Evolutionary conservation across 2,888 invertebrate genomes (phyloP), one percentile per base, ranked within the genome.

Genomic region (Epirrhoe alternata): DNA sequence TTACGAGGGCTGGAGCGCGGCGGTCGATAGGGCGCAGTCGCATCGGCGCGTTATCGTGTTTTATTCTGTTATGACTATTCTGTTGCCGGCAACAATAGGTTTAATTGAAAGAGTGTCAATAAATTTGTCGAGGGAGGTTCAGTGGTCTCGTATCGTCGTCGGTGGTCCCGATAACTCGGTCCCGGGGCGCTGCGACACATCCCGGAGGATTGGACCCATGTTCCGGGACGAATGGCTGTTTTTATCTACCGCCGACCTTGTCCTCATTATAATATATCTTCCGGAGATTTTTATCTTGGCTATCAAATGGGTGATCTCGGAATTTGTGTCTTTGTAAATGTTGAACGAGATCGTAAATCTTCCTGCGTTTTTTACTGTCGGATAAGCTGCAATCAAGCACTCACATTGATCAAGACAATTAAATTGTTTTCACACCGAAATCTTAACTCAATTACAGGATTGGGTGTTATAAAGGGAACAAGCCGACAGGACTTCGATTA

Each of bases 81-180:
- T 86, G 86, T 87, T 84, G 82, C 80, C 76, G 78, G 82, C 83
- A 89, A 93, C 92, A 93, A 93, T 92, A 83, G 90, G 80, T 91
- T 93, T 93, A 93, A 93, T 93, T 93, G 93, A 92, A 93, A 91
- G 88, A 88, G 92, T 93, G 92, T 92, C 93, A 89, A 93, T 93
- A 93, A 93, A 93, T 93, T 93, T 92, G 92, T 92, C 85, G 84
- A 81, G 71, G 73, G 81, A 80, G 79, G 86, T 84, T 73, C 74
- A 76, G 78, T 77, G 74, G 76, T 78, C 77, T 81, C 77, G 69
- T 74, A 72, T 76, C 92, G 74, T 83, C 92, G 91, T 80, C 82
- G 93, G 93, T 92, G 93, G 92, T 93, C 92, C 81, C 82, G 84
- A 87, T 86, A 88, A 86, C 83, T 81, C 76, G 78, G 83, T 80